phyloP scores from a whole-genome alignment of 2,888 invertebrate genomes.

The Monoplex corrugatus region DNA sequence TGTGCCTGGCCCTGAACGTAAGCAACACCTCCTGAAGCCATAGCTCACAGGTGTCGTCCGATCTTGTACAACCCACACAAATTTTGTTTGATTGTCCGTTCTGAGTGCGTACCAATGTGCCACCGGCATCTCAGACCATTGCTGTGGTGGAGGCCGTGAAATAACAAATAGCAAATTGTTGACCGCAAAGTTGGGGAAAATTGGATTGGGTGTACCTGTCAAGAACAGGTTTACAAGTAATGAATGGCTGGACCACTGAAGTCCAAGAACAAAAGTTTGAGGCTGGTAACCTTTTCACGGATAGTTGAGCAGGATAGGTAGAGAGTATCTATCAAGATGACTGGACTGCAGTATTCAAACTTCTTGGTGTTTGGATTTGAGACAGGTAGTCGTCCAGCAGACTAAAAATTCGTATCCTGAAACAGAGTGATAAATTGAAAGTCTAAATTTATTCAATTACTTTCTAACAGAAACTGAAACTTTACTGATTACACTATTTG shows the following conservation, averaged over 20 bases:
- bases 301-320: too few species aligned
- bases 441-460: too few species aligned
- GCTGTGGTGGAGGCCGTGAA: neutral
- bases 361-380: too few species aligned
- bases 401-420: too few species aligned
- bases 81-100: neutral
- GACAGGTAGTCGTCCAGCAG: too few species aligned
- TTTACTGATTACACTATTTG: too few species aligned
- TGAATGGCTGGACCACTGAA: neutral
- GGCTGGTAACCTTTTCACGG: neutral
- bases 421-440: too few species aligned
- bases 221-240: neutral
- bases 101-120: neutral
- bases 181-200: neutral
- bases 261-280: neutral
- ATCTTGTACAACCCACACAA: neutral
- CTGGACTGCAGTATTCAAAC: too few species aligned
- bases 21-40: too few species aligned
- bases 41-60: neutral
- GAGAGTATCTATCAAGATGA: too few species aligned
- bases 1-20: neutral
- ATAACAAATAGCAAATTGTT: too few species aligned
- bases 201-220: neutral
- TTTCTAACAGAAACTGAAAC: too few species aligned
- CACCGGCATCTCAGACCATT: conserved; percentile 30